Evolutionary conservation across 2,888 invertebrate genomes (phyloP).

Genomic region (Dione vanillae): DNA sequence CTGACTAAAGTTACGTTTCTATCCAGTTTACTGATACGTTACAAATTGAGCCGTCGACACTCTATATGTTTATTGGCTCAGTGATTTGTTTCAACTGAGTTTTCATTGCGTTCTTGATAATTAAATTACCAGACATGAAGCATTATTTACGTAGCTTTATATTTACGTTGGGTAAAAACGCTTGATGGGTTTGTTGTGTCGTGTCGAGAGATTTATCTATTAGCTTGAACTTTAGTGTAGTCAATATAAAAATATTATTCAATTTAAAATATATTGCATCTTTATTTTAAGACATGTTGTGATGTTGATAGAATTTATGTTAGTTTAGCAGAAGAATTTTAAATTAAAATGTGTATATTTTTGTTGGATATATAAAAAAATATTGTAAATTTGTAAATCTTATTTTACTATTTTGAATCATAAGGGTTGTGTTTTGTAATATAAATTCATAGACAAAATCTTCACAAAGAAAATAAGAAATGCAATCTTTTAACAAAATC

Average conservation of each 20-base stretch:
- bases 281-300: neutral
- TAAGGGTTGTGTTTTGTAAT: slow-evolving; percentile 44
- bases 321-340: neutral
- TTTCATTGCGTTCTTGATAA: slow-evolving; percentile 45
- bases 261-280: neutral
- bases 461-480: slow-evolving; percentile 70
- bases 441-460: slow-evolving; percentile 46
- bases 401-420: neutral
- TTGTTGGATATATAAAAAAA: neutral
- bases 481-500: slow-evolving; percentile 79
- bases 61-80: slow-evolving; percentile 54
- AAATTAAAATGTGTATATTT: neutral
- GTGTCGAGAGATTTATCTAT: neutral
- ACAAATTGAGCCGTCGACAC: slow-evolving; percentile 69
- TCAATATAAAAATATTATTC: neutral
- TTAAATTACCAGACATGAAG: slow-evolving; percentile 42
- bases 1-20: slow-evolving; percentile 63
- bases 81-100: slow-evolving; percentile 48
- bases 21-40: slow-evolving; percentile 65
- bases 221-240: neutral
- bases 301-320: neutral
- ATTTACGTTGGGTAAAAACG: slow-evolving; percentile 23
- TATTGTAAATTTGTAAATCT: neutral
- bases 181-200: neutral
- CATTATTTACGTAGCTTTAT: slow-evolving; percentile 36